Base-by-base conservation (phyloP, 2,113 vertebrate genomes). In the Pachyramphus minor region DNA sequence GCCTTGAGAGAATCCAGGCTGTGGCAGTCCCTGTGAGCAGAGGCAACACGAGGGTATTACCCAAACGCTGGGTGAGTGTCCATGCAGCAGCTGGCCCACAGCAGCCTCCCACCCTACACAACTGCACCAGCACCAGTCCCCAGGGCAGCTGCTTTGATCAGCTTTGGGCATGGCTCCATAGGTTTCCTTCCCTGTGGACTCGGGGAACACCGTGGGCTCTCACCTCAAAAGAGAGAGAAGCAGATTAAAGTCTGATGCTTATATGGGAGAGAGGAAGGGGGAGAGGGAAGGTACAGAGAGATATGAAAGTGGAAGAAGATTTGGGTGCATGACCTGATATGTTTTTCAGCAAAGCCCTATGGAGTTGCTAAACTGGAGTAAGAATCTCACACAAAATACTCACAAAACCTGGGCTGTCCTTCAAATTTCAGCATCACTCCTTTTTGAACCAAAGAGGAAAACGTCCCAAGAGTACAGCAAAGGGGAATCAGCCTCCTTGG, bases 111-210 rank as follows among this genome's bases (percentile, higher is more conserved):
- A 39, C 41, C 19, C 63, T 39, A 63, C 27, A 23, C 15, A 77
- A 60, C 64, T 35, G 9, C 33, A 5, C 50, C 44, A 11, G 13
- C 31, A 1, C 0, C 2, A 0, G 16, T 24, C 31, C 24, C 53
- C 37, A 49, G 12, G 52, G 71, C n/a, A 79, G 79, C 66, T 64
- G 63, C 50, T 55, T 37, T 44, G 62, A 4, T 30, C 3, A 20
- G 22, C 5, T 59, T 55, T 67, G 71, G 35, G 24, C 5, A 15
- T 59, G 42, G 27, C 25, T 56, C 62, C 3, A 0, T 12, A 35
- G 42, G 4, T 50, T 71, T n/a, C 50, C 31, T 44, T 44, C 50
- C 35, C 56, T 25, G 35, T 16, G 11, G 7, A 39, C 35, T 39
- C 1, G 20, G 37, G 0, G 8, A 6, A 18, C 42, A 47, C 39